A percentile compares a stretch with the other conserved stretches of the same genome.
Evolutionary conservation across 2,113 vertebrate species (phyloP).

Genomic region (Myotis brandtii): DNA sequence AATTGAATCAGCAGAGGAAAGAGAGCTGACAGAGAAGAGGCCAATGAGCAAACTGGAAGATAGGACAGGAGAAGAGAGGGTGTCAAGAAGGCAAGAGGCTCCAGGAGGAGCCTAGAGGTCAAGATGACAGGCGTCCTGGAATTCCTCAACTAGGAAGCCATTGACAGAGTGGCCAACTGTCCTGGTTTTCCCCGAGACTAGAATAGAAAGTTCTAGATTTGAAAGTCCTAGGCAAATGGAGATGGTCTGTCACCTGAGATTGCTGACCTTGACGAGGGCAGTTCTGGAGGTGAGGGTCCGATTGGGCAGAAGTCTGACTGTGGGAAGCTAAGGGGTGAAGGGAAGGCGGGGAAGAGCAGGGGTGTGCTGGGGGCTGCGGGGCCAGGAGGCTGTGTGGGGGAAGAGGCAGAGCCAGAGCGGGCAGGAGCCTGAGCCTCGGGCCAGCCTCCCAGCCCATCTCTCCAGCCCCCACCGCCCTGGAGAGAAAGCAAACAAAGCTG

Average conservation of each 20-base stretch:
- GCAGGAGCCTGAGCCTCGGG: background rate
- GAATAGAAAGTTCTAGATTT: background rate
- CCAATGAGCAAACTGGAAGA: background rate
- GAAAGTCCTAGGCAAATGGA: background rate
- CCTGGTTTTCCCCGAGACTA: background rate
- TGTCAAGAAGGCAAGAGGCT: background rate
- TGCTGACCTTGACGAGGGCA: background rate
- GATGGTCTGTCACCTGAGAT: background rate
- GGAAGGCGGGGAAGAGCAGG: background rate
- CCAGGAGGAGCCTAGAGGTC: background rate
- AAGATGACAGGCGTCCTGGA: background rate
- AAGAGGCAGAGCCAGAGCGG: background rate
- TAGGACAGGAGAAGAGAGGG: background rate
- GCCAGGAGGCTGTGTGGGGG: background rate
- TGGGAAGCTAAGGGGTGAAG: background rate
- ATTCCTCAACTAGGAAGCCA: background rate
- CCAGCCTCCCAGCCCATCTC: background rate
- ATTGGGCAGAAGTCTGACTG: too few relatives aligned
- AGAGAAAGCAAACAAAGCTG: conserved; percentile 31
- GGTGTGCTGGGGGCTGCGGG: fast-evolving
- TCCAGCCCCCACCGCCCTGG: background rate
- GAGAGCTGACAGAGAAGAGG: background rate
- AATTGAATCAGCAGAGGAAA: background rate
- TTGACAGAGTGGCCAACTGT: background rate
- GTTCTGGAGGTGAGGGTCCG: background rate